Evolutionary conservation across 2,888 invertebrate genomes (phyloP).

Genomic region (Geophilus truncorum): DNA sequence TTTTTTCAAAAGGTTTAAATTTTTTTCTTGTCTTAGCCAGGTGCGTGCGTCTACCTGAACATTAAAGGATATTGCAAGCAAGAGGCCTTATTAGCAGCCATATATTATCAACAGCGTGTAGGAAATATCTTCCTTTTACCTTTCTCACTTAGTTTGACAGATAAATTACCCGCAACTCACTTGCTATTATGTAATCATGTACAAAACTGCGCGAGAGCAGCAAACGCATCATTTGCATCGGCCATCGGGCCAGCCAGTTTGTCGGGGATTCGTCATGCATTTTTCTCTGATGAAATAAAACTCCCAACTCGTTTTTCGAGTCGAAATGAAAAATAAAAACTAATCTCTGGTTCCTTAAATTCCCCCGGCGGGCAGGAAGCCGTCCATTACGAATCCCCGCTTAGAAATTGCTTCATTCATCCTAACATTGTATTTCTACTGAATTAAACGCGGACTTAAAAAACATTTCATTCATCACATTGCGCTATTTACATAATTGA

Average conservation of each 20-base stretch:
- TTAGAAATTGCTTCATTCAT: conserved; percentile 10
- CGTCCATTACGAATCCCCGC: conserved; percentile 10
- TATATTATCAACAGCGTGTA: conserved; percentile 10
- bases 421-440: conserved; percentile 1
- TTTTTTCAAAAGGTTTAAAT: not conserved
- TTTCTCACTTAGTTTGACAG: conserved; percentile 2
- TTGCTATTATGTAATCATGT: not conserved
- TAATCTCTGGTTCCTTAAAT: not conserved
- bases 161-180: not conserved
- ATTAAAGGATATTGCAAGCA: not conserved
- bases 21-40: not conserved
- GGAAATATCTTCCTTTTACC: not conserved
- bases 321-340: not conserved
- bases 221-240: not conserved
- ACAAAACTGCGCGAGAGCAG: not conserved
- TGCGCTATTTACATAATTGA: not conserved
- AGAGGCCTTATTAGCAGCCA: conserved; percentile 10
- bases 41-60: not conserved
- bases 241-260: not conserved
- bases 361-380: not conserved
- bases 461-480: conserved; percentile 4
- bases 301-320: not conserved
- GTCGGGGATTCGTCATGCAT: not conserved
- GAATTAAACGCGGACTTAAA: not conserved
- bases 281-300: not conserved